These are phyloP conservation scores for Chlorodrepanis virens DNA, from an alignment of 2,113 vertebrate genomes.

Conservation along the genomic window DNA sequence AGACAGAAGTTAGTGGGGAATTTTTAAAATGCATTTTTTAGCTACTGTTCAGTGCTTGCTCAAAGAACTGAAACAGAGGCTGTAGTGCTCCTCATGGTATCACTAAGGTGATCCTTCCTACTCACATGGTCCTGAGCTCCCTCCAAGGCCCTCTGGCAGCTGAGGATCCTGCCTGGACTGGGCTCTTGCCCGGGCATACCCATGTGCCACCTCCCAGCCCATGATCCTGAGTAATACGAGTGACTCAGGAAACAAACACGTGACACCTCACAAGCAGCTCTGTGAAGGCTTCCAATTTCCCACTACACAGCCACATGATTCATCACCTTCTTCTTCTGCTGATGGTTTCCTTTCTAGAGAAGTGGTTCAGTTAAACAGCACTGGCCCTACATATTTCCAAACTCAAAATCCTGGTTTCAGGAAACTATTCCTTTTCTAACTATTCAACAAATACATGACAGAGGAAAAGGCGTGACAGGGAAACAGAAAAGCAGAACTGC, in stretches of 20 bases:
- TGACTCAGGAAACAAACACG: neutral
- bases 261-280: conserved; percentile 8
- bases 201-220: neutral
- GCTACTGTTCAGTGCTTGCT: fast-evolving
- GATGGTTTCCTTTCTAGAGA: neutral
- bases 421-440: neutral
- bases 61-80: neutral
- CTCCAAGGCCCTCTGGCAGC: neutral
- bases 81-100: neutral
- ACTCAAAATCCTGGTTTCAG: neutral
- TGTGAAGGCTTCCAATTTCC: neutral
- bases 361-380: neutral
- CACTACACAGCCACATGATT: neutral
- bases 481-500: neutral
- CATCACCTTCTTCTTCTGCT: neutral
- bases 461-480: neutral
- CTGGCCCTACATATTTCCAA: neutral
- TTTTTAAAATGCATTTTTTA: neutral
- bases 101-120: fast-evolving
- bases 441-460: neutral
- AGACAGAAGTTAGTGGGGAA: neutral
- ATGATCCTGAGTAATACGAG: neutral
- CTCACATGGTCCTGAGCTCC: neutral
- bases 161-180: neutral
- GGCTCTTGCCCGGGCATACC: neutral